These are phyloP conservation scores for Odontomachus brunneus DNA, from an alignment of 1,140 invertebrate genomes.

Conservation along the genomic window DNA sequence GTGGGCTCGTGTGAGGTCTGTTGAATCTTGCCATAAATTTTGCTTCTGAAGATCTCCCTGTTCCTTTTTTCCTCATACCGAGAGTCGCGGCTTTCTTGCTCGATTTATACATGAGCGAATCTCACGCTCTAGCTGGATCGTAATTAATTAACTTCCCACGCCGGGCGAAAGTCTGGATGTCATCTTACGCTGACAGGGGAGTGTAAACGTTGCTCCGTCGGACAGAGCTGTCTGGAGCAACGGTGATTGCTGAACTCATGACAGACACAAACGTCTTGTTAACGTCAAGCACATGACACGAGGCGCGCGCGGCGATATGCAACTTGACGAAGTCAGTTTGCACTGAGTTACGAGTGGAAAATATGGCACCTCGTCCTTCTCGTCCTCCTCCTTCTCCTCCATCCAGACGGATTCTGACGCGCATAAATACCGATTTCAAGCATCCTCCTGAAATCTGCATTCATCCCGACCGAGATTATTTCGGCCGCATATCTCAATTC, in stretches of 20 bases:
- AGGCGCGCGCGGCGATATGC: conserved; percentile 28
- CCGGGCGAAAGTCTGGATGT: conserved; percentile 14
- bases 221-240: conserved; percentile 42
- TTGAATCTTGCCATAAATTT: conserved; percentile 10
- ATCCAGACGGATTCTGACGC: conserved; percentile 32
- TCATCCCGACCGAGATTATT: too few species aligned
- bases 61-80: not conserved
- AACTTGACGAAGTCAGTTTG: conserved; percentile 54
- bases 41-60: not conserved
- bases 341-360: conserved; percentile 45
- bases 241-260: conserved; percentile 43
- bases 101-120: not conserved
- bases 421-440: too few species aligned
- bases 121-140: not conserved
- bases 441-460: too few species aligned
- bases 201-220: conserved; percentile 36
- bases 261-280: conserved; percentile 59
- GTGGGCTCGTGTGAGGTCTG: not conserved
- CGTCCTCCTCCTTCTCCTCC: too few species aligned
- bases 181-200: conserved; percentile 18
- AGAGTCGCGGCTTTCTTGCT: not conserved
- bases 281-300: conserved; percentile 34
- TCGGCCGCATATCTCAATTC: too few species aligned
- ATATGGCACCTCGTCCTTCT: conserved; percentile 6
- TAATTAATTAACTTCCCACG: conserved; percentile 28